Base-by-base conservation (phyloP, 1,140 invertebrate species). In the Neodiprion pinetum region DNA sequence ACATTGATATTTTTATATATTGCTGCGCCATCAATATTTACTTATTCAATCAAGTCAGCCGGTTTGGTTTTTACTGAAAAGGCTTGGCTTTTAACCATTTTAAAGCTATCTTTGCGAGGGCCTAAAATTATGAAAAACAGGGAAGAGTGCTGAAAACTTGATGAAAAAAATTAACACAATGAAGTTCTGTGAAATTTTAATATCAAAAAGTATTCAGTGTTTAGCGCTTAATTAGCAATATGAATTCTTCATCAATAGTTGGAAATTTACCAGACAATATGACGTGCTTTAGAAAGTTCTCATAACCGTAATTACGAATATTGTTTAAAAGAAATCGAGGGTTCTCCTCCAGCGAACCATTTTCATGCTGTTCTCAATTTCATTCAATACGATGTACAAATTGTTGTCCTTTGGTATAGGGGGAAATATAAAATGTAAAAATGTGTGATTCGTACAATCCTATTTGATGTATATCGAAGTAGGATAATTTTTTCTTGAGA, bases 1-100 rank as follows among this genome's bases (percentile, higher is more conserved):
- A 79, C 79, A 80, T 81, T 78, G 74, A 80, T 81, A 80, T 79
- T 81, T 81, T 81, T 81, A 81, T 80, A 81, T 79, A 75, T 73
- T 71, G 48, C 75, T 76, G 73, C 76, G 75, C 74, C 68, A 21
- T 21, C 17, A 21, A 69, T 69, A 23, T 69, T 47, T 21, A 47
- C 40, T 69, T 23, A 21, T 69, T 69, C 17, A 69, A 69, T 69
- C 67, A 12, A 69, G 67, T 69, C 67, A 47, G 67, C 67, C 67
- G 67, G 67, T 69, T 69, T 69, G 67, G 40, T 69, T 69, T 69
- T 21, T 69, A 69, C 40, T 69, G 12, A 23, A 69, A 21, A 47
- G 40, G 17, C 23, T 23, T 69, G 67, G 67, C 67, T 17, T 69
- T 69, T 12, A 23, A 11, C 40, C 11, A 47, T 69, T 23, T 69